A percentile compares a stretch with the other conserved stretches of the same genome.
Conservation (phyloP, 1,140 invertebrate genomes). For the Aricia agestis region DNA sequence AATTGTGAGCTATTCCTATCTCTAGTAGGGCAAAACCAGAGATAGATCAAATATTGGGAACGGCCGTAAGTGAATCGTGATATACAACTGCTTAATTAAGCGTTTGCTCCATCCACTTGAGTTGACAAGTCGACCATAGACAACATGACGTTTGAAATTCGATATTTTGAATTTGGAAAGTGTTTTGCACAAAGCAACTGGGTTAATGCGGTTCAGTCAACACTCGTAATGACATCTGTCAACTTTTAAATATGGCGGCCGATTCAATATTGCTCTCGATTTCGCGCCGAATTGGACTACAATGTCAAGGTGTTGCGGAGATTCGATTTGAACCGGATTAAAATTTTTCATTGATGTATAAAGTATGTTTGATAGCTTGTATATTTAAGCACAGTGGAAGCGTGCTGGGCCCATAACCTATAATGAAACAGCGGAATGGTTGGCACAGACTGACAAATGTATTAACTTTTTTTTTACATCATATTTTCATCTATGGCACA, state of each 20-base stretch:
- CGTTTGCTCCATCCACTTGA: too few relatives aligned
- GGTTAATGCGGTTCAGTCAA: constrained; percentile 24
- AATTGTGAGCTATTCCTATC: too few relatives aligned
- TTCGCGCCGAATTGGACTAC: constrained; percentile 7
- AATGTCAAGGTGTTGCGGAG: not conserved
- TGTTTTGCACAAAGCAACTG: constrained; percentile 24
- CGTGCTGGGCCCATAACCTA: too few relatives aligned
- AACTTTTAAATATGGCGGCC: constrained; percentile 23
- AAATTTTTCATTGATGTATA: not conserved
- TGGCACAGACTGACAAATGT: too few relatives aligned
- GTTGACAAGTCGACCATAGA: not conserved
- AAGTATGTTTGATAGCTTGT: too few relatives aligned
- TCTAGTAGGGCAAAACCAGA: too few relatives aligned
- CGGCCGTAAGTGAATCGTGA: too few relatives aligned
- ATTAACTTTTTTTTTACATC: too few relatives aligned
- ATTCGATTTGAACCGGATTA: not conserved
- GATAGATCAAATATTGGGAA: too few relatives aligned
- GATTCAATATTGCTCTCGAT: constrained; percentile 20
- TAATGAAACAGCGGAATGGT: too few relatives aligned
- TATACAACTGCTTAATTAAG: not conserved
- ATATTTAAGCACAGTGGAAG: too few relatives aligned
- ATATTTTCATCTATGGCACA: too few relatives aligned
- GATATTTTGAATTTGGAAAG: not conserved
- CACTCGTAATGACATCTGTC: constrained; percentile 25
- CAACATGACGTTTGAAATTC: not conserved